Percentiles rank a stretch among this genome's conserved stretches.
Conservation (phyloP, 2,113 vertebrate genomes). For the Phalacrocorax aristotelis region DNA sequence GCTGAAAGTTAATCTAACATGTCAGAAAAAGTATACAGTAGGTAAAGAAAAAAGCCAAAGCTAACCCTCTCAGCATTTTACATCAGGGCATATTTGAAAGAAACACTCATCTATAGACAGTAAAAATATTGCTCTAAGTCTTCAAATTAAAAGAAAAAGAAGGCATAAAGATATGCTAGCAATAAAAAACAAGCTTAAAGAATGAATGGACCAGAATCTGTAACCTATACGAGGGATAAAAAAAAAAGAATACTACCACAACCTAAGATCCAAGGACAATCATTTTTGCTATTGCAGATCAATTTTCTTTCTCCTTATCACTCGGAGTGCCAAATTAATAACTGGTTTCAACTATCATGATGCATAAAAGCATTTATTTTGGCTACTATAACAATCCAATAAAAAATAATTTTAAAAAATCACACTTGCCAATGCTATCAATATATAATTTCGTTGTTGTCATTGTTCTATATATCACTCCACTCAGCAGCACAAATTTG, state of each 20-base stretch:
- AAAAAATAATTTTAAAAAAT: neutral
- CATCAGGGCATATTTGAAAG: slow-evolving; percentile 17
- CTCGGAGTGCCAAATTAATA: neutral
- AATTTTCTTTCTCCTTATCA: slow-evolving; percentile 13
- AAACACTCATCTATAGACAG: slow-evolving; percentile 1
- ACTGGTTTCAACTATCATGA: neutral
- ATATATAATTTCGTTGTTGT: neutral
- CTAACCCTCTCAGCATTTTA: slow-evolving; percentile 51
- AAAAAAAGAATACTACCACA: neutral
- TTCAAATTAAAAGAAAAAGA: slow-evolving; percentile 41
- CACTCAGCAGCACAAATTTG: neutral
- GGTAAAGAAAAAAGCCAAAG: slow-evolving; percentile 46
- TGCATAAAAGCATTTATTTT: neutral
- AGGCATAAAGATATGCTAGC: slow-evolving; percentile 8
- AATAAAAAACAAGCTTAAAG: slow-evolving; percentile 4
- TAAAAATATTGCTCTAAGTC: neutral
- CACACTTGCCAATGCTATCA: neutral
- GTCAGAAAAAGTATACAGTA: slow-evolving; percentile 72
- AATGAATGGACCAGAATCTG: neutral
- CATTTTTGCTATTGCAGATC: neutral
- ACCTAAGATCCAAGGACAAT: neutral
- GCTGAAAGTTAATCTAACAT: slow-evolving; percentile 81
- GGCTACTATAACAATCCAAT: neutral
- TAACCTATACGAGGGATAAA: neutral
- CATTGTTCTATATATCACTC: neutral